These are phyloP conservation scores for Bhutanitis thaidina DNA, from an alignment of 2,888 invertebrate genomes.

Conservation along the genomic window DNA sequence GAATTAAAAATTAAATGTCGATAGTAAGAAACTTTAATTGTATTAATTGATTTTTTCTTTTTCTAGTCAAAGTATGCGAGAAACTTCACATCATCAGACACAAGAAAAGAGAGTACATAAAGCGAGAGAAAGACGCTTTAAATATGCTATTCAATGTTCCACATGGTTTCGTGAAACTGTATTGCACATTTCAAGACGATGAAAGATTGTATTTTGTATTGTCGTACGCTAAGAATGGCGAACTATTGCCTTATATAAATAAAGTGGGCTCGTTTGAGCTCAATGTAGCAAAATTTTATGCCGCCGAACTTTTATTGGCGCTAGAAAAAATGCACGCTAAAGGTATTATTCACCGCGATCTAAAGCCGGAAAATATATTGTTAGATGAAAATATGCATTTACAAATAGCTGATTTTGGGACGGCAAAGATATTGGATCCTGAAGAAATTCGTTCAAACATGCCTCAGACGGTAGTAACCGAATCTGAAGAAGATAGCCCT, in stretches of 20 bases:
- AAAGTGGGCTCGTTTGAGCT: slow-evolving; percentile 94
- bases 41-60: neutral
- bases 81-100: slow-evolving; percentile 96
- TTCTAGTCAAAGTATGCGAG: slow-evolving; percentile 97
- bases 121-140: slow-evolving; percentile 96
- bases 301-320: slow-evolving; percentile 95
- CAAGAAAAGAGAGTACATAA: slow-evolving; percentile 95
- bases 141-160: slow-evolving; percentile 89
- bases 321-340: slow-evolving; percentile 94
- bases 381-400: slow-evolving; percentile 98
- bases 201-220: slow-evolving; percentile 96
- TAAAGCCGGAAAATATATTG: slow-evolving; percentile 99
- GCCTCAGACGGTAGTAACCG: slow-evolving; percentile 27
- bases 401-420: slow-evolving; percentile 98
- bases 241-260: slow-evolving; percentile 94
- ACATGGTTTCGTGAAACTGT: slow-evolving; percentile 95
- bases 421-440: slow-evolving; percentile 88
- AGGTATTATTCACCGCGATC: slow-evolving; percentile 95
- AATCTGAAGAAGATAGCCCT: slow-evolving; percentile 48
- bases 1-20: no score
- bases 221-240: slow-evolving; percentile 96
- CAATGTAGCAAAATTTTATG: slow-evolving; percentile 94
- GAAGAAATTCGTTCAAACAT: slow-evolving; percentile 47
- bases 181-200: slow-evolving; percentile 97
- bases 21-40: no score